Conservation (phyloP, 92 coral and sea anemone genomes). For the Actinernus sp. region DNA sequence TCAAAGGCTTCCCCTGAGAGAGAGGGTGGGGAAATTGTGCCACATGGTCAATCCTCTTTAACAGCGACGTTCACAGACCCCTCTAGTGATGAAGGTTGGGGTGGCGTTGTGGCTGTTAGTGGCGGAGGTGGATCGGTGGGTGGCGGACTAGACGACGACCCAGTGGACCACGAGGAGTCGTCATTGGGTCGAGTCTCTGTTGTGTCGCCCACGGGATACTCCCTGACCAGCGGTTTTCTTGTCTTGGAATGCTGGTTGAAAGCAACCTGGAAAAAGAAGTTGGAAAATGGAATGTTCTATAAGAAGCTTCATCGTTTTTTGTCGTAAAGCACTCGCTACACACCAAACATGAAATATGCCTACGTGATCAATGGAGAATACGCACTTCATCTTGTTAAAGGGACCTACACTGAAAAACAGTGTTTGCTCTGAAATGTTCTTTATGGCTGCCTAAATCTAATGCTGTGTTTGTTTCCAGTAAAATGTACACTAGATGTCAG, state of each 20-base stretch:
- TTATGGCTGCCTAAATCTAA: too few relatives aligned
- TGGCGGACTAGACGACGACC: conserved; percentile 37
- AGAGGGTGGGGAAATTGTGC: too few relatives aligned
- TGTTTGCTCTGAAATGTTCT: too few relatives aligned
- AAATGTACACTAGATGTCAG: too few relatives aligned
- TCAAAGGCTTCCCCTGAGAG: too few relatives aligned
- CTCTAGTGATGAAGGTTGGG: not conserved
- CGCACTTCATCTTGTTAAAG: too few relatives aligned
- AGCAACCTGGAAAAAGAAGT: conserved; percentile 57
- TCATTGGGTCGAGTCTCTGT: conserved; percentile 86
- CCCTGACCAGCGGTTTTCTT: conserved; percentile 83
- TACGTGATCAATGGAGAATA: too few relatives aligned
- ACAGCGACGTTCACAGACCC: not conserved
- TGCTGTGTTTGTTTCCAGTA: too few relatives aligned
- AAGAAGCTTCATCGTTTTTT: not conserved
- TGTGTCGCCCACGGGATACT: conserved; percentile 84
- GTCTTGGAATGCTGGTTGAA: conserved; percentile 77
- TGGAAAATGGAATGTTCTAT: too few relatives aligned
- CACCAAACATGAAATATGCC: too few relatives aligned
- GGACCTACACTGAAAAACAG: too few relatives aligned
- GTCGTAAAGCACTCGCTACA: not conserved
- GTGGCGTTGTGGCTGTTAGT: not conserved
- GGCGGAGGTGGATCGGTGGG: conserved; percentile 44
- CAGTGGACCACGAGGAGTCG: conserved; percentile 86
- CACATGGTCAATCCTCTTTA: not conserved